Evolutionary conservation across 2,797 vertebrate genomes (phyloP).

Genomic region (Prionace glauca): DNA sequence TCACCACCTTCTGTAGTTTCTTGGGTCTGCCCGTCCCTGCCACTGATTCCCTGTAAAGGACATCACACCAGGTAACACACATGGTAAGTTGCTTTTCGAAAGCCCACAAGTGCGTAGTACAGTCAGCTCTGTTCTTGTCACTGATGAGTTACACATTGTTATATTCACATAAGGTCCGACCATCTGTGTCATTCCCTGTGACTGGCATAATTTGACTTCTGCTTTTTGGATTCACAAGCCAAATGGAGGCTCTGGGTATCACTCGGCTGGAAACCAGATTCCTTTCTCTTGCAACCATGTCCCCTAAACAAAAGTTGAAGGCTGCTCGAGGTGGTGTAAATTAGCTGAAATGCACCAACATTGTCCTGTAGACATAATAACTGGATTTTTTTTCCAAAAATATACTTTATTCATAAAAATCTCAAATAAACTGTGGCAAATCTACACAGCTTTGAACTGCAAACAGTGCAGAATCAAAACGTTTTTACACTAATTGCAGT

Average conservation of each 20-base stretch:
- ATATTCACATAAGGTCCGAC: not conserved
- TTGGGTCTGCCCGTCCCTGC: no score
- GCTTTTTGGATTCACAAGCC: not conserved
- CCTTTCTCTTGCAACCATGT: not conserved
- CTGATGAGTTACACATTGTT: not conserved
- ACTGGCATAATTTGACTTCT: not conserved
- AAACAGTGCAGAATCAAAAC: no score
- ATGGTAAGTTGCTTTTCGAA: no score
- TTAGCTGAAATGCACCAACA: not conserved
- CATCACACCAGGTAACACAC: no score
- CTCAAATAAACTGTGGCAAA: no score
- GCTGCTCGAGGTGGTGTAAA: not conserved
- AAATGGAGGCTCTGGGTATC: not conserved
- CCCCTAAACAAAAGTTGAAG: not conserved
- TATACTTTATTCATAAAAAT: no score
- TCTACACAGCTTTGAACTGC: no score
- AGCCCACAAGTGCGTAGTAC: not conserved
- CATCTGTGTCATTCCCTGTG: not conserved
- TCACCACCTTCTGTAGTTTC: no score
- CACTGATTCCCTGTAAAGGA: no score
- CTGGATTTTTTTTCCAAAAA: no score
- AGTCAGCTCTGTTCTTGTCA: not conserved
- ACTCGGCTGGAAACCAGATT: not conserved
- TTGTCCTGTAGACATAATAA: not conserved
- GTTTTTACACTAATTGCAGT: no score